Conservation (phyloP, 1,140 invertebrate genomes). For the Gerris buenoi region DNA sequence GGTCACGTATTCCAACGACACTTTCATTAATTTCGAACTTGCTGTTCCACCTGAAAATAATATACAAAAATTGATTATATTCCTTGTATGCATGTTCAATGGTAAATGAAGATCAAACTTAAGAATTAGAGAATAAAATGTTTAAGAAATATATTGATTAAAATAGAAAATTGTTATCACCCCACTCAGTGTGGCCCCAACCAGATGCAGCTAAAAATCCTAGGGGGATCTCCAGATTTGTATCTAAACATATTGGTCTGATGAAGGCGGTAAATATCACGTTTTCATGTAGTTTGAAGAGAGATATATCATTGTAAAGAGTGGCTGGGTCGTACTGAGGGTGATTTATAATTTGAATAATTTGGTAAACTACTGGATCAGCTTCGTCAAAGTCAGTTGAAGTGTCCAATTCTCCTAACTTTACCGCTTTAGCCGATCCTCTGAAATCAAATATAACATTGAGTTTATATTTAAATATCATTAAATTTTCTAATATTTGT, state of each 20-base stretch:
- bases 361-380: conserved; percentile 28
- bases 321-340: conserved; percentile 31
- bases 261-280: conserved; percentile 35
- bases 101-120: too few species aligned
- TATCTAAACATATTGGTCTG: conserved; percentile 35
- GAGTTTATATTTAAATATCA: too few species aligned
- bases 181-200: conserved; percentile 14
- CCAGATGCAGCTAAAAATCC: conserved; percentile 3
- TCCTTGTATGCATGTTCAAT: too few species aligned
- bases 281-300: conserved; percentile 32
- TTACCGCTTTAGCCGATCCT: conserved; percentile 24
- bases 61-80: too few species aligned
- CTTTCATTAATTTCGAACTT: conserved; percentile 3
- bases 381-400: conserved; percentile 31
- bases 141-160: too few species aligned
- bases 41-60: conserved; percentile 6
- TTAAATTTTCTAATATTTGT: too few species aligned
- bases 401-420: conserved; percentile 38
- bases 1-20: neutral
- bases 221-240: neutral
- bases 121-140: too few species aligned
- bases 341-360: conserved; percentile 30
- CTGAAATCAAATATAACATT: too few species aligned
- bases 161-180: conserved; percentile 4
- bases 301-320: conserved; percentile 40